phyloP scores from a whole-genome alignment of 2,113 vertebrate genomes.

The Aspiorhynchus laticeps region DNA sequence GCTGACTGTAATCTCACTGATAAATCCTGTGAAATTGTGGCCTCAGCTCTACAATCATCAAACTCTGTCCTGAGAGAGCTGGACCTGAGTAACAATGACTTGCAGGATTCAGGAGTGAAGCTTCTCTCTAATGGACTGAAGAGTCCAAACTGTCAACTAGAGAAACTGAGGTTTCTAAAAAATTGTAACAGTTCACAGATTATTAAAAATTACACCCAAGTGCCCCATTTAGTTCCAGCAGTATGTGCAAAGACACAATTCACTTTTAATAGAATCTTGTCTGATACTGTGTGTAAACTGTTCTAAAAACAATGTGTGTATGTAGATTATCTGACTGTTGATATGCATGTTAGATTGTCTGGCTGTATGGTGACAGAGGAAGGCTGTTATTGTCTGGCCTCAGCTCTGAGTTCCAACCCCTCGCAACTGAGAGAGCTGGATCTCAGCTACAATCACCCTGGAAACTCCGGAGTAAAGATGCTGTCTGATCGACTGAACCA shows the following conservation, averaged over 20 bases:
- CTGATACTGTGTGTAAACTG: neutral
- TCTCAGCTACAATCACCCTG: neutral
- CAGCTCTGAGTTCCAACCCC: neutral
- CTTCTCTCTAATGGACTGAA: slow-evolving; percentile 6
- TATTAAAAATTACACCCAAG: neutral
- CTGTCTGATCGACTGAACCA: neutral
- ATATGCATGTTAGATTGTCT: neutral
- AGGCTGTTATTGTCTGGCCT: neutral
- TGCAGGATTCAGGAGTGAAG: neutral
- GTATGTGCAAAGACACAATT: neutral
- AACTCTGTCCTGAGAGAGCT: slow-evolving; percentile 39
- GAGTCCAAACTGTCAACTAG: slow-evolving; percentile 8
- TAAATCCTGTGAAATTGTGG: slow-evolving; percentile 36
- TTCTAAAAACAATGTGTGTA: neutral
- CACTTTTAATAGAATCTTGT: neutral
- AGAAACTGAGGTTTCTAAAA: neutral
- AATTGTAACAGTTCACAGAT: neutral
- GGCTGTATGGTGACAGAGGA: slow-evolving; percentile 12
- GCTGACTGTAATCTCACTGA: slow-evolving; percentile 17
- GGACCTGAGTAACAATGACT: slow-evolving; percentile 42
- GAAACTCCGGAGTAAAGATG: neutral
- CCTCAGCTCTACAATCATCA: slow-evolving; percentile 28
- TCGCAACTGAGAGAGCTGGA: neutral
- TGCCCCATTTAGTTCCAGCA: neutral
- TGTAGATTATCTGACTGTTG: neutral